Evolutionary conservation across 2,113 vertebrate species (phyloP).

Genomic region (Copsychus sechellarum): DNA sequence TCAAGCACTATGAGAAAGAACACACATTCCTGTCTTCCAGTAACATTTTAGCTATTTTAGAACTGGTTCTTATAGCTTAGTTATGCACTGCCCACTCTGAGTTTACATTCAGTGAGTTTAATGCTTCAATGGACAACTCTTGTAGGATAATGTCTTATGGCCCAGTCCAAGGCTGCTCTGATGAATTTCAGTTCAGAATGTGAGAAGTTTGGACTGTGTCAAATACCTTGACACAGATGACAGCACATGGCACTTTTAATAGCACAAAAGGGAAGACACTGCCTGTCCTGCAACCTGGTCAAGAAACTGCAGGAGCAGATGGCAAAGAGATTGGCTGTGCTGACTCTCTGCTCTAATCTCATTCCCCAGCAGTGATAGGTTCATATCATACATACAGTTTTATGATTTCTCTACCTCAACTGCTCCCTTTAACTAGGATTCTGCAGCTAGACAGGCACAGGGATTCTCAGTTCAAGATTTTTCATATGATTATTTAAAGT

Average conservation of each 20-base stretch:
- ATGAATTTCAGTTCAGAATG: neutral
- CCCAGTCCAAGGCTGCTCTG: neutral
- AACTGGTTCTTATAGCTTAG: neutral
- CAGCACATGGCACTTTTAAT: neutral
- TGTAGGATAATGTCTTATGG: neutral
- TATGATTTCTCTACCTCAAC: neutral
- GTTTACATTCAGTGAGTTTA: neutral
- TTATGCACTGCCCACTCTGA: neutral
- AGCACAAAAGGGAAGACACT: neutral
- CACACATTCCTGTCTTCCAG: neutral
- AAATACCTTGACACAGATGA: neutral
- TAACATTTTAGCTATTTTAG: neutral
- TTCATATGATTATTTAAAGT: neutral
- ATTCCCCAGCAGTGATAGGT: neutral
- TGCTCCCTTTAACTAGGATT: neutral
- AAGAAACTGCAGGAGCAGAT: slow-evolving; percentile 29
- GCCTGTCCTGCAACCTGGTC: neutral
- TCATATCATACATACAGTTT: neutral
- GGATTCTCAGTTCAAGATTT: neutral
- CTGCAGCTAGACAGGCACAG: neutral
- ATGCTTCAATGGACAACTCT: neutral
- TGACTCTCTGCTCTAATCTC: neutral
- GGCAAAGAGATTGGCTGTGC: neutral
- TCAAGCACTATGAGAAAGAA: neutral
- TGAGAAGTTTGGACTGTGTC: neutral